Percentiles rank a stretch among this genome's conserved stretches.
Evolutionary conservation across 2,113 vertebrate species (phyloP).

Genomic region (Mastomys natalensis): DNA sequence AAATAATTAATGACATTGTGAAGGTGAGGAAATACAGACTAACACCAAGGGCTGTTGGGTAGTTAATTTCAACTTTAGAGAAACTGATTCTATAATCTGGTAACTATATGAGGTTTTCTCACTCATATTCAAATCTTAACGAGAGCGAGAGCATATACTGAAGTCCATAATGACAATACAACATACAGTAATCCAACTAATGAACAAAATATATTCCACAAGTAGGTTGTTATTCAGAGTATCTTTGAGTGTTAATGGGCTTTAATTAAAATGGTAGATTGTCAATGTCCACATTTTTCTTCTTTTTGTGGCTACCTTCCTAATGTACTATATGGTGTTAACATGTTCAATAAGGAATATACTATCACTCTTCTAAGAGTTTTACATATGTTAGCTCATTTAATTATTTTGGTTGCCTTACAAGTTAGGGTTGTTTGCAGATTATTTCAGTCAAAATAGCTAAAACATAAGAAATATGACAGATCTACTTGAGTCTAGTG

Average conservation of each 20-base stretch:
- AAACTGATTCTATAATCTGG: not conserved
- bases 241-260: not conserved
- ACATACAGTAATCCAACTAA: not conserved
- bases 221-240: not conserved
- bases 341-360: not conserved
- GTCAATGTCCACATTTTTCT: not conserved
- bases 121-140: not conserved
- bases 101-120: not conserved
- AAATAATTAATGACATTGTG: not conserved
- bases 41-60: not conserved
- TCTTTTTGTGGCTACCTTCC: not conserved
- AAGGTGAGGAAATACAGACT: not conserved
- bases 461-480: not conserved
- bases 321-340: not conserved
- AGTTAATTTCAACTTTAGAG: not conserved
- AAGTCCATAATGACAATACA: not conserved
- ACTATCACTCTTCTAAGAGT: not conserved
- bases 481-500: not conserved
- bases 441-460: not conserved
- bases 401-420: not conserved
- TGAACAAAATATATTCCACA: not conserved
- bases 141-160: too few relatives aligned
- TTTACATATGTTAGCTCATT: not conserved
- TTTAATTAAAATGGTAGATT: not conserved
- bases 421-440: too few relatives aligned